Conservation (phyloP, 2,113 vertebrate genomes). For the Gnathonemus echidnorhynchus region DNA sequence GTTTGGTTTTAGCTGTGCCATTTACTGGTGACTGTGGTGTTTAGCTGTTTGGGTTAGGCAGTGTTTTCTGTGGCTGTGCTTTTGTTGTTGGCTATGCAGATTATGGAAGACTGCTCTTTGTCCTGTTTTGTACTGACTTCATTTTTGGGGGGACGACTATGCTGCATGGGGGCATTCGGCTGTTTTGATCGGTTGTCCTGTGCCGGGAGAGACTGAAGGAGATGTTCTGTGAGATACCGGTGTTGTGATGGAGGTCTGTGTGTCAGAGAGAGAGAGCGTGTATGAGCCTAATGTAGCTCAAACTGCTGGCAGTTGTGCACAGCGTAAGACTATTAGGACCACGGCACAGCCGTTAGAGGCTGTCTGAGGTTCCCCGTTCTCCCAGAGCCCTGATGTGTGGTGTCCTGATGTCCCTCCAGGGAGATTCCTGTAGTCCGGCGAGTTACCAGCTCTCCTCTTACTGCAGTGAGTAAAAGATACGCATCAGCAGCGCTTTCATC, state of each 20-base stretch:
- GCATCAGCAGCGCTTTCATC: background rate
- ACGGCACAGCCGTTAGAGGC: background rate
- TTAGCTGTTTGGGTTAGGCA: background rate
- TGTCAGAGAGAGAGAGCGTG: background rate
- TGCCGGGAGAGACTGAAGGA: background rate
- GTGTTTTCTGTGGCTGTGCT: background rate
- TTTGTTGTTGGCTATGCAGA: background rate
- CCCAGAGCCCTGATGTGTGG: background rate
- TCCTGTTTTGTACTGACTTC: background rate
- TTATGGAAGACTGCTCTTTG: background rate
- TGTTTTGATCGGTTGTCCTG: background rate
- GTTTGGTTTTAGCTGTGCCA: background rate
- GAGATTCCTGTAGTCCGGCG: background rate
- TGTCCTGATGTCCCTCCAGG: slow-evolving; percentile 2
- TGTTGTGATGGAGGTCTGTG: background rate
- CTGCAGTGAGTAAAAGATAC: background rate
- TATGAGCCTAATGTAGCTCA: background rate
- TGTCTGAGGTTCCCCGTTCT: background rate
- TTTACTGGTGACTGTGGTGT: background rate
- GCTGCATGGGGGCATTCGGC: background rate
- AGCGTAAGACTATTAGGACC: background rate
- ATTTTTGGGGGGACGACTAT: background rate
- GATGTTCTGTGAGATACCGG: background rate
- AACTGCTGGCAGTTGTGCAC: background rate
- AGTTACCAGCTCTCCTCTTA: background rate